These are phyloP conservation scores for Phalanger gymnotis DNA, from an alignment of 2,797 vertebrate species.

Conservation along the genomic window DNA sequence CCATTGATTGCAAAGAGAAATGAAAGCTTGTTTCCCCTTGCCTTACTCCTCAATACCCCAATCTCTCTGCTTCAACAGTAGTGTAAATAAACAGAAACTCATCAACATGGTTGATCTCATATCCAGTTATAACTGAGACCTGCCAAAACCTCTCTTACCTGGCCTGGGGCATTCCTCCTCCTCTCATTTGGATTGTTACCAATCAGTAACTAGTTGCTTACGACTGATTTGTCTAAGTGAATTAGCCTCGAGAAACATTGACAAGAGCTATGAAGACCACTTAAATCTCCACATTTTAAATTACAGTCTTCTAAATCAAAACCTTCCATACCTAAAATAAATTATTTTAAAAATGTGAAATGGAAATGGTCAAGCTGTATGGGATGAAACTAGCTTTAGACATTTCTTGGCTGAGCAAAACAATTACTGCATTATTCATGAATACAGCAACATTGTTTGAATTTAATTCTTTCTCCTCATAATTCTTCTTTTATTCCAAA, in stretches of 20 bases:
- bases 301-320: background rate
- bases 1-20: background rate
- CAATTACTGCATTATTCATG: background rate
- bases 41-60: background rate
- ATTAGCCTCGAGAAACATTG: background rate
- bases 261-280: background rate
- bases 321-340: background rate
- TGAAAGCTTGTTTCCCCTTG: background rate
- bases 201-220: background rate
- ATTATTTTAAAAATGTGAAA: background rate
- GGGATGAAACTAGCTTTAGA: conserved; percentile 7
- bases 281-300: background rate
- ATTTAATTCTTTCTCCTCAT: background rate
- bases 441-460: background rate
- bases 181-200: background rate
- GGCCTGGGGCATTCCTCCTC: background rate
- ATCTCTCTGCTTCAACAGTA: background rate
- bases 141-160: background rate
- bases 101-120: background rate
- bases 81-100: background rate
- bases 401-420: background rate
- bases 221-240: background rate
- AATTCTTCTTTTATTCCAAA: conserved; percentile 8
- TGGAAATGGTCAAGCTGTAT: conserved; percentile 14
- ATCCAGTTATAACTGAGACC: conserved; percentile 6